Conservation (phyloP, 2,797 vertebrate species). For the Micrastur ruficollis region DNA sequence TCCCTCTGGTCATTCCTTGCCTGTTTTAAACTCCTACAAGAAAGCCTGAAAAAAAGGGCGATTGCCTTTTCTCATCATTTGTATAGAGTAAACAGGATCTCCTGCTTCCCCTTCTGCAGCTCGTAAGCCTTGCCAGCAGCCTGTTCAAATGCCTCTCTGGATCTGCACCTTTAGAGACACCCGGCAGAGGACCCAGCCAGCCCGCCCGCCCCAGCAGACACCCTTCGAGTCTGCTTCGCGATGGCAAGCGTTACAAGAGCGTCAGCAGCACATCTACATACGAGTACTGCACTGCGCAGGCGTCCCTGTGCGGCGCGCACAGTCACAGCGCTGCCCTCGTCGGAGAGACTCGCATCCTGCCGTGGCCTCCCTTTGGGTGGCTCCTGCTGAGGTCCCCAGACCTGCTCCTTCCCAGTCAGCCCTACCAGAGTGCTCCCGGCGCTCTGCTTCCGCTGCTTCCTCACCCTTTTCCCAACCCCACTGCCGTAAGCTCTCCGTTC, state of each 20-base stretch:
- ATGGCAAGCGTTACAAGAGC: rapidly evolving
- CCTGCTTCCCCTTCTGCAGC: neutral
- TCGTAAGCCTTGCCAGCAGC: neutral
- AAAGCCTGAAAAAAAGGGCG: neutral
- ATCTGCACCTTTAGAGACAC: neutral
- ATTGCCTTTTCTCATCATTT: neutral
- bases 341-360: neutral
- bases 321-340: neutral
- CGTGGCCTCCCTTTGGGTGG: neutral
- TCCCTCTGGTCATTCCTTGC: neutral
- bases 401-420: neutral
- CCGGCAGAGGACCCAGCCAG: neutral
- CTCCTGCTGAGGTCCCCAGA: neutral
- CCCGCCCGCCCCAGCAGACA: neutral
- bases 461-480: neutral
- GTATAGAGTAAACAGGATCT: neutral
- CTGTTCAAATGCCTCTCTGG: neutral
- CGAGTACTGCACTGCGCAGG: neutral
- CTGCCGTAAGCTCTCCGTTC: neutral
- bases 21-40: neutral
- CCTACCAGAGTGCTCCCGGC: neutral
- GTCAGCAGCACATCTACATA: neutral
- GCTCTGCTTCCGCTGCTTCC: neutral
- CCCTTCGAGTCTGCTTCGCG: neutral
- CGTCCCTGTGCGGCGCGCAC: neutral